A percentile compares a stretch with the other conserved stretches of the same genome.
phyloP scores from a whole-genome alignment of 2,797 vertebrate species.

The Gobio occitaniae region DNA sequence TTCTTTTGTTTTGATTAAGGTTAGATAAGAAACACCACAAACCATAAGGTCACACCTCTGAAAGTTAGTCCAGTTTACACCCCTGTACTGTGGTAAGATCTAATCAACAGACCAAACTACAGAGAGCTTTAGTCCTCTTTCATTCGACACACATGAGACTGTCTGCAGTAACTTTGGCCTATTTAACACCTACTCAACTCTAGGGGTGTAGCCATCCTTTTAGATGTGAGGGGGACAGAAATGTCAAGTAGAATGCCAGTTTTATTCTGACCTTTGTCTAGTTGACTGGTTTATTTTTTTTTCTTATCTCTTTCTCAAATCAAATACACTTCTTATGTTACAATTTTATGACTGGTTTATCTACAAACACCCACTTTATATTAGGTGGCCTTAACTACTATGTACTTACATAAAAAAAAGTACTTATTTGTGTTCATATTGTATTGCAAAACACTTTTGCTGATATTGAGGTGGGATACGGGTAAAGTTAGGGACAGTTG shows the following conservation, averaged over 20 bases:
- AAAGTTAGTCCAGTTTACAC: not conserved
- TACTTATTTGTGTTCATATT: too few species aligned
- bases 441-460: too few species aligned
- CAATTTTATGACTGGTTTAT: not conserved
- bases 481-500: too few species aligned
- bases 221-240: not conserved
- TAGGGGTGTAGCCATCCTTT: not conserved
- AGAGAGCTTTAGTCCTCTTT: not conserved
- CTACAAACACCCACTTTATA: not conserved
- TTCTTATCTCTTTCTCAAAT: not conserved
- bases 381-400: too few species aligned
- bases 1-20: not conserved
- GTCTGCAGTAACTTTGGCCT: not conserved
- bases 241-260: not conserved
- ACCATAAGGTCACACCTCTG: not conserved
- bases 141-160: too few species aligned
- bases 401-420: too few species aligned
- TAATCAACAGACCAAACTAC: not conserved
- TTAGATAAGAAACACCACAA: not conserved
- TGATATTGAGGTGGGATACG: too few species aligned
- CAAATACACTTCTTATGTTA: not conserved
- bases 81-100: not conserved
- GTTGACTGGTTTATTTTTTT: not conserved
- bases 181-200: not conserved
- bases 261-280: not conserved